phyloP scores from a whole-genome alignment of 2,797 vertebrate genomes.

The Esox lucius region DNA sequence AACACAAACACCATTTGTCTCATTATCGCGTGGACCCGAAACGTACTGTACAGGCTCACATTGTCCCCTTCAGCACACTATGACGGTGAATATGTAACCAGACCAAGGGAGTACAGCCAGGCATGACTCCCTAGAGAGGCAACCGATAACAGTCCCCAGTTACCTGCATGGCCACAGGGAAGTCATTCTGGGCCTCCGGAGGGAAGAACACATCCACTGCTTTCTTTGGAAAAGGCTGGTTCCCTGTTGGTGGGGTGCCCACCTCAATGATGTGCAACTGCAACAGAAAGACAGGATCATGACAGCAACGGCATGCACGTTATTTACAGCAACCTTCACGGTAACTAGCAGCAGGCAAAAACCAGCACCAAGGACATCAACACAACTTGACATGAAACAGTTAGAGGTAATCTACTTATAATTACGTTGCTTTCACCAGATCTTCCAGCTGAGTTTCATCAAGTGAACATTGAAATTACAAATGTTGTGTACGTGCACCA shows the following conservation, averaged over 20 bases:
- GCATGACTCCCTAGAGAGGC: background rate
- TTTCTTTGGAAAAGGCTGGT: conserved; percentile 98
- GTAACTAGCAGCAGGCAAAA: background rate
- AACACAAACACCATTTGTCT: background rate
- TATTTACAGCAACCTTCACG: background rate
- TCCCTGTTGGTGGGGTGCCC: conserved; percentile 93
- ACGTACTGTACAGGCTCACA: too few species aligned
- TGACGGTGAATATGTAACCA: background rate
- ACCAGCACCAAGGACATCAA: background rate
- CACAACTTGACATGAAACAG: background rate
- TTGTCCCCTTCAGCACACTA: background rate
- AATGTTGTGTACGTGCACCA: too few species aligned
- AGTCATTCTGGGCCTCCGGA: conserved; percentile 98
- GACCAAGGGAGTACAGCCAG: background rate
- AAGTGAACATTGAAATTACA: background rate
- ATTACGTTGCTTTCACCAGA: background rate
- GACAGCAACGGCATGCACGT: background rate
- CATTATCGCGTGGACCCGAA: background rate
- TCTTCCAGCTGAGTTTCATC: background rate
- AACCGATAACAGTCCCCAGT: background rate
- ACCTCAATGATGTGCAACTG: conserved; percentile 99
- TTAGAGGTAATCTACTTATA: background rate
- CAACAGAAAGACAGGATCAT: background rate
- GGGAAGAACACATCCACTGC: conserved; percentile 99
- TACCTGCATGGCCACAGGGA: conserved; percentile 98